These are phyloP conservation scores for Raja brachyura DNA, from an alignment of 2,113 vertebrate genomes.

Conservation along the genomic window DNA sequence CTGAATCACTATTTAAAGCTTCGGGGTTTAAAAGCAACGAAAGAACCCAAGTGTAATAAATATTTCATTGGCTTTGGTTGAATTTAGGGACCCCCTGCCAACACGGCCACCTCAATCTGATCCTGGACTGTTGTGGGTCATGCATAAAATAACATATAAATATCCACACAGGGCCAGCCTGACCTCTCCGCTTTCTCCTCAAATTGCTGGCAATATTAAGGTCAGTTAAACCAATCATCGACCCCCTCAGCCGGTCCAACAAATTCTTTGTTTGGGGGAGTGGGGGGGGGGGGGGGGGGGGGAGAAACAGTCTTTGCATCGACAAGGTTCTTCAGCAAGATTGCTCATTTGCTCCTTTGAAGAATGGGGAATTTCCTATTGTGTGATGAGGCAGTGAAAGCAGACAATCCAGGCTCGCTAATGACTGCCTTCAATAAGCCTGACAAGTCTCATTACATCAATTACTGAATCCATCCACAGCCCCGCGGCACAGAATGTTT, in stretches of 20 bases:
- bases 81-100: constrained; percentile 2
- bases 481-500: constrained; percentile 39
- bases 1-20: constrained; percentile 3
- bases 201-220: constrained; percentile 34
- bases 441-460: constrained; percentile 44
- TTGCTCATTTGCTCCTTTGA: constrained; percentile 32
- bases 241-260: constrained; percentile 17
- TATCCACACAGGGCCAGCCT: neutral
- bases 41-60: neutral
- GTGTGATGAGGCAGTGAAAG: constrained; percentile 11
- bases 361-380: constrained; percentile 36
- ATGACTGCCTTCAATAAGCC: constrained; percentile 43
- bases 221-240: constrained; percentile 34
- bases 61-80: neutral
- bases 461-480: constrained; percentile 37
- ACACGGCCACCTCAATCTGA: neutral
- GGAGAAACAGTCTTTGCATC: neutral
- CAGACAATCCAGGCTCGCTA: constrained; percentile 41
- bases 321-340: constrained; percentile 30
- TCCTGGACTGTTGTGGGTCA: neutral
- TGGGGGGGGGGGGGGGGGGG: neutral
- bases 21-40: constrained; percentile 13
- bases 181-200: neutral
- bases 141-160: constrained; percentile 33
- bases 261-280: neutral